A percentile compares a stretch with the other conserved stretches of the same genome.
phyloP scores from a whole-genome alignment of 2,113 vertebrate species.

The Pogonocichla stellata region DNA sequence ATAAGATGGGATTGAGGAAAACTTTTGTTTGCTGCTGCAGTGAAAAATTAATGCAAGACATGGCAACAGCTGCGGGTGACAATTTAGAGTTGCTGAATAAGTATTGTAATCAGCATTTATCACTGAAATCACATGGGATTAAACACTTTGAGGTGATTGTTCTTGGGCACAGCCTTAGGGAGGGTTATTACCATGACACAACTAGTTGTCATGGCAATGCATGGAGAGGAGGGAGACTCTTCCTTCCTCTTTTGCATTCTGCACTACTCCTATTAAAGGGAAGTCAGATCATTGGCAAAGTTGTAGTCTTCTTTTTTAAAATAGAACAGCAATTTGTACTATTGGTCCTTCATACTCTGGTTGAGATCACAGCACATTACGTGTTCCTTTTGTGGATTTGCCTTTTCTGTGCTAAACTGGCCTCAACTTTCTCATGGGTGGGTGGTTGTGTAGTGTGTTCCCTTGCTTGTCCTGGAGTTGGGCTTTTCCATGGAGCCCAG shows the following conservation, averaged over 20 bases:
- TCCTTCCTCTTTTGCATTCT: conserved; percentile 54
- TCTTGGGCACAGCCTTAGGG: conserved; percentile 34
- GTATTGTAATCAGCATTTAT: conserved; percentile 51
- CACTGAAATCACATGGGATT: conserved; percentile 46
- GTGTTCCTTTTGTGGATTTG: neutral
- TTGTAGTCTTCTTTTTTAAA: neutral
- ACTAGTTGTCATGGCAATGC: conserved; percentile 65
- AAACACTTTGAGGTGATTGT: conserved; percentile 58
- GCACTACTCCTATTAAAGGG: neutral
- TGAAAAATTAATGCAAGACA: conserved; percentile 47
- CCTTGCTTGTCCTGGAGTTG: neutral
- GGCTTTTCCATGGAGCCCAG: neutral
- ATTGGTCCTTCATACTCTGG: neutral
- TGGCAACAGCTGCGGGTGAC: conserved; percentile 48
- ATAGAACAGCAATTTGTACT: neutral
- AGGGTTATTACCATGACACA: conserved; percentile 60
- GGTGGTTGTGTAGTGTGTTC: neutral
- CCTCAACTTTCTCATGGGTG: accelerated
- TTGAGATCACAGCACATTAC: accelerated
- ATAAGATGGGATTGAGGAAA: neutral
- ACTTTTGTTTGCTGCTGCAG: neutral
- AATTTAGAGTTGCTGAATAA: conserved; percentile 48
- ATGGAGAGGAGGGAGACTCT: conserved; percentile 32
- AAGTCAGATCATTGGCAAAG: neutral
- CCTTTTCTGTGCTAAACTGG: neutral